These are phyloP conservation scores for Lingula anatina DNA, from an alignment of 2,888 invertebrate species.

Conservation along the genomic window DNA sequence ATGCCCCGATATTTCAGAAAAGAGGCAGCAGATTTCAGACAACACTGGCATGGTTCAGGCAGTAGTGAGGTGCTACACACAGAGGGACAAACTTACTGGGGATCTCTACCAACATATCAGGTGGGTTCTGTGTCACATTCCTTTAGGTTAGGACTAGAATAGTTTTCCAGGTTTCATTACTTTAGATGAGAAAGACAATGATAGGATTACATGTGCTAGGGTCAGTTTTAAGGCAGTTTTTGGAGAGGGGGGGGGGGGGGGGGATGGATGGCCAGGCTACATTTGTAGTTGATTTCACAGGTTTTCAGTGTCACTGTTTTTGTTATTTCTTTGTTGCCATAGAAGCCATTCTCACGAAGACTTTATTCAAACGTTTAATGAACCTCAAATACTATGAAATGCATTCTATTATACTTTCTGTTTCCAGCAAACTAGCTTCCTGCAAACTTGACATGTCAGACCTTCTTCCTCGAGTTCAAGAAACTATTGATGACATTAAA, in stretches of 20 bases:
- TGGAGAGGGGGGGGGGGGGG: background rate
- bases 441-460: slow-evolving; percentile 22
- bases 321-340: no score
- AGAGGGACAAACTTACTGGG: slow-evolving; percentile 24
- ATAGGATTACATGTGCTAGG: background rate
- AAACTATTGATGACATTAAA: slow-evolving; percentile 20
- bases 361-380: background rate
- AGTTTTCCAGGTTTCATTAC: background rate
- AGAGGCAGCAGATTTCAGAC: slow-evolving; percentile 10
- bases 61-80: slow-evolving; percentile 27
- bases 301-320: no score
- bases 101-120: slow-evolving; percentile 34
- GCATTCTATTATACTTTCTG: background rate
- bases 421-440: slow-evolving; percentile 28
- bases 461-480: slow-evolving; percentile 23
- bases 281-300: no score
- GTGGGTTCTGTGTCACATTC: slow-evolving; percentile 15
- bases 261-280: background rate
- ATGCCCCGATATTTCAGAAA: background rate
- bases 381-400: background rate
- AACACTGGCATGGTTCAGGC: slow-evolving; percentile 30
- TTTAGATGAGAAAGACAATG: no score
- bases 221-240: background rate
- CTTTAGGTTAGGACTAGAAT: background rate
- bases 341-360: no score